Percentiles rank a stretch among this genome's conserved stretches.
These are phyloP conservation scores for Drosophila biarmipes DNA, from an alignment of 1,140 invertebrate species.

Conservation along the genomic window DNA sequence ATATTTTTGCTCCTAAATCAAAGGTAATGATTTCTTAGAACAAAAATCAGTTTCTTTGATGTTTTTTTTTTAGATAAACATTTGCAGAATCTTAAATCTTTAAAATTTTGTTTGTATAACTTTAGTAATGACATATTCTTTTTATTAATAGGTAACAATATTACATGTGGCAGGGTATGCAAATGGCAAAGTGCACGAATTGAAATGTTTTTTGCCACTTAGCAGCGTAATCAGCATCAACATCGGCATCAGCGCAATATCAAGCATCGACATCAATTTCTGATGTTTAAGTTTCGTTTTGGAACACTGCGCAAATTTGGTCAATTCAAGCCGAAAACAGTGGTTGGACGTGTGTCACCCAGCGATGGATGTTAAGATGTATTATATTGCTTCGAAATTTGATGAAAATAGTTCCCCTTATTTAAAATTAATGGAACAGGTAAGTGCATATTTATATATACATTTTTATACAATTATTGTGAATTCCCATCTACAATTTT, in stretches of 20 bases:
- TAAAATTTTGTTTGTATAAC: not conserved
- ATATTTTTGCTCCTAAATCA: not conserved
- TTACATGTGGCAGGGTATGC: slow-evolving; percentile 8
- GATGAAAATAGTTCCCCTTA: not conserved
- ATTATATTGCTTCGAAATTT: not conserved
- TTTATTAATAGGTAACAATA: not conserved
- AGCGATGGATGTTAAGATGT: no score
- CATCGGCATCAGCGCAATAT: slow-evolving; percentile 22
- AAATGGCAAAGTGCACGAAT: not conserved
- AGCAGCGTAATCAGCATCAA: slow-evolving; percentile 29
- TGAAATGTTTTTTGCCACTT: slow-evolving; percentile 16
- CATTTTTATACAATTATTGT: not conserved
- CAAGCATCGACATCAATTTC: slow-evolving; percentile 46
- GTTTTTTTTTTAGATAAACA: no score
- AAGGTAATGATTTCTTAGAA: not conserved
- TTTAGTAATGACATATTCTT: not conserved
- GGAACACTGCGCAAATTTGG: slow-evolving; percentile 42
- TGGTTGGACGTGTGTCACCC: slow-evolving; percentile 6
- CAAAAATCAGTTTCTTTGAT: not conserved
- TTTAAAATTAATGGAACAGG: not conserved
- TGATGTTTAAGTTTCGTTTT: slow-evolving; percentile 31
- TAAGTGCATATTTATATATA: not conserved
- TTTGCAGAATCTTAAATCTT: not conserved
- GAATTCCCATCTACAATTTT: not conserved
- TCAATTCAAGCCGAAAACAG: slow-evolving; percentile 7